phyloP scores from a whole-genome alignment of 2,113 vertebrate species.

The Salvator merianae region DNA sequence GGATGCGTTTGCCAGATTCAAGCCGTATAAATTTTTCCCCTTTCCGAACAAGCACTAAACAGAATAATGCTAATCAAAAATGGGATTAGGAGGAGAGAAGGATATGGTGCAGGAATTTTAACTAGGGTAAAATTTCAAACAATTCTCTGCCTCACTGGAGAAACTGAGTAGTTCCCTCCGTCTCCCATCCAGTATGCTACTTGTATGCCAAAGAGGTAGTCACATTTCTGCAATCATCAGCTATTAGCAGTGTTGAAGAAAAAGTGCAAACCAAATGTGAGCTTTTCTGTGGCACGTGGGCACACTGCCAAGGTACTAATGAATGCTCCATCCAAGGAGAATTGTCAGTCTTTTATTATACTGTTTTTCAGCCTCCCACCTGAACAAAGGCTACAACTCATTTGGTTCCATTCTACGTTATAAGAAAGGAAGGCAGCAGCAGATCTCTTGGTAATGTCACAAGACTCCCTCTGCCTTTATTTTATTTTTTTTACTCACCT shows the following conservation, averaged over 20 bases:
- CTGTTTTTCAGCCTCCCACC: background rate
- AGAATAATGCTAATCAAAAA: background rate
- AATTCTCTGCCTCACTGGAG: slow-evolving; percentile 23
- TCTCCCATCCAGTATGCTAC: background rate
- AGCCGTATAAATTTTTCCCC: background rate
- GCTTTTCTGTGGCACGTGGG: background rate
- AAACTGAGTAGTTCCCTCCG: slow-evolving; percentile 10
- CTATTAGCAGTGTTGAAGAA: background rate
- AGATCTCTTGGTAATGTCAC: background rate
- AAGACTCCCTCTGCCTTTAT: background rate
- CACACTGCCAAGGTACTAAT: background rate
- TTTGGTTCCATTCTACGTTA: background rate
- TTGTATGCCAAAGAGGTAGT: background rate
- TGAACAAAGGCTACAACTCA: background rate
- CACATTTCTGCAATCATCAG: slow-evolving; percentile 13
- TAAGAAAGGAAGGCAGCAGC: background rate
- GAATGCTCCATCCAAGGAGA: background rate
- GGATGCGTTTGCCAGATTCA: background rate
- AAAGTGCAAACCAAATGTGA: background rate
- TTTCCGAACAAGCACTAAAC: background rate
- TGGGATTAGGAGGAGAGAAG: background rate
- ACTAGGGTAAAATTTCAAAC: slow-evolving; percentile 18
- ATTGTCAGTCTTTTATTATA: background rate
- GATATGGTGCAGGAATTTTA: slow-evolving; percentile 11
- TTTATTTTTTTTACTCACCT: background rate